Evolutionary conservation across 2,888 invertebrate genomes (phyloP), one percentile per base, ranked within the genome.

Genomic region (Drosophila pullipes): DNA sequence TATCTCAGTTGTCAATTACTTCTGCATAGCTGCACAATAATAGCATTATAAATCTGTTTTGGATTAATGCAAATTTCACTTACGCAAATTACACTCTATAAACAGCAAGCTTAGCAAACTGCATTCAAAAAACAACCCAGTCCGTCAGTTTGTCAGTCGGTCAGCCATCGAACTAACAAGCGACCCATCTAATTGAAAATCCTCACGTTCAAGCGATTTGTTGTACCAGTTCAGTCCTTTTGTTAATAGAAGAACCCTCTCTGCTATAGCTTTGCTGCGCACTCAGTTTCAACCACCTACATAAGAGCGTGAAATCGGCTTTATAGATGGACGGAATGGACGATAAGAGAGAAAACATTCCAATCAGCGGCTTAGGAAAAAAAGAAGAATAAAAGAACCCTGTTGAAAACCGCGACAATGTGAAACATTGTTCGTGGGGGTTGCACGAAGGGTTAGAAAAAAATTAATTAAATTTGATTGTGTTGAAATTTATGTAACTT

Each of bases 381-480:
- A 28, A 25, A n/a, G 60, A 28, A 30, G 31, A 28, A 28, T 28
- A 71, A 63, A 60, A 69, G 62, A 81, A 70, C 82, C 78, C 76
- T 66, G 69, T 63, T 65, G 68, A 78, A 78, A 71, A 72, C 33
- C 79, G 71, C 74, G 59, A 81, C 84, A 84, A 82, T 75, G 78
- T 78, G 33, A 62, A 59, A 64, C 58, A 70, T 63, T 63, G 58
- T 63, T 62, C 28, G 62, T 62, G 62, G 73, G 76, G 87, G 74
- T 80, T 83, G 64, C n/a, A 39, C 30, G 35, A 78, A 73, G 81
- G 81, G 76, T 83, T 81, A 69, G 63, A 69, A 62, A 61, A 82
- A 81, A 85, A 82, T 90, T 85, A 86, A 86, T 86, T 86, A 88
- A 86, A 88, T 88, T 88, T 90, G 78, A 90, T 88, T 86, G 90